A percentile compares a stretch with the other conserved stretches of the same genome.
Conservation (phyloP, 2,888 invertebrate species). For the Timema cristinae region DNA sequence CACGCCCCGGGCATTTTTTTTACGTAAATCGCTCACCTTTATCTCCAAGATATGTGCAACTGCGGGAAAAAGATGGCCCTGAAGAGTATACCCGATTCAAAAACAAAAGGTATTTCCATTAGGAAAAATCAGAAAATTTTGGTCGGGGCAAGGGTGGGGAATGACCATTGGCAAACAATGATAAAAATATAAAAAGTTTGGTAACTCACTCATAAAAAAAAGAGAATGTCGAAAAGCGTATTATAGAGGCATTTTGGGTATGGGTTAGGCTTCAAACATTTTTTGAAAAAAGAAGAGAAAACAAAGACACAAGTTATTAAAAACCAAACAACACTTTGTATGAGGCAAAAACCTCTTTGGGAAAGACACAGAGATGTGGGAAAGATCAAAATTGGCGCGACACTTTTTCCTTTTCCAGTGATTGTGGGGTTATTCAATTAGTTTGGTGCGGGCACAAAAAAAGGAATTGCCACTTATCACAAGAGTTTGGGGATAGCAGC, state of each 20-base stretch:
- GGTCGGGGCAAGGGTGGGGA: constrained; percentile 21
- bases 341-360: neutral
- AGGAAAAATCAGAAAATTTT: too few relatives aligned
- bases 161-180: constrained; percentile 19
- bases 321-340: constrained; percentile 14
- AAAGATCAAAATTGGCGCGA: neutral
- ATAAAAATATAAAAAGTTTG: constrained; percentile 20
- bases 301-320: neutral
- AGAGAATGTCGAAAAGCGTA: neutral
- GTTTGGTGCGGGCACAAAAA: neutral
- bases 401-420: neutral
- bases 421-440: neutral
- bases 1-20: constrained; percentile 33
- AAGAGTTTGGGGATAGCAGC: neutral
- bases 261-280: constrained; percentile 3
- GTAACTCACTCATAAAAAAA: neutral
- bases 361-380: neutral
- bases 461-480: neutral
- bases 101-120: too few relatives aligned
- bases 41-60: constrained; percentile 19
- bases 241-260: neutral
- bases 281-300: neutral
- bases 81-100: too few relatives aligned
- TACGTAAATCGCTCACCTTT: constrained; percentile 30
- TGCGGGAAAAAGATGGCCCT: too few relatives aligned